These are phyloP conservation scores for Echiichthys vipera DNA, from an alignment of 2,797 vertebrate genomes.

Conservation along the genomic window DNA sequence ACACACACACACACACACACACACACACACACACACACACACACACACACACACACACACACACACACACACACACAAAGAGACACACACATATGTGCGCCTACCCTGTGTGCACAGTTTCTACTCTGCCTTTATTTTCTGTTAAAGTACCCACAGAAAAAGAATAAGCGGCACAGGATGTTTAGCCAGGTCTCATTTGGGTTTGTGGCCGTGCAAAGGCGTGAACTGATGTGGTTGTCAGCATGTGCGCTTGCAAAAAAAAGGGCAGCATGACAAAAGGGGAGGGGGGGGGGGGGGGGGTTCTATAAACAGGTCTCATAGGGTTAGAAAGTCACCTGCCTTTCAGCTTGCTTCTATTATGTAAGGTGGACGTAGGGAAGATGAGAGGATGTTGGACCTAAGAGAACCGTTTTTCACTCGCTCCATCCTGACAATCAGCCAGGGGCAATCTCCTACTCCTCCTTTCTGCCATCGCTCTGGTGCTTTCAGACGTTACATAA, in stretches of 20 bases:
- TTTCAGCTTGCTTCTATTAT: conserved; percentile 43
- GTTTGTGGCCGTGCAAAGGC: conserved; percentile 38
- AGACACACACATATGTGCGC: conserved; percentile 17
- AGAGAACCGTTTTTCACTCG: conserved; percentile 36
- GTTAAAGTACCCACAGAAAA: conserved; percentile 52
- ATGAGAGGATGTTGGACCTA: conserved; percentile 11
- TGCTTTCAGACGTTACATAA: conserved; percentile 58
- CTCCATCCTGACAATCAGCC: conserved; percentile 44
- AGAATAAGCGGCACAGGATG: conserved; percentile 25
- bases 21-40: conserved; percentile 11
- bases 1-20: conserved; percentile 20
- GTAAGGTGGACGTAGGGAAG: conserved; percentile 45
- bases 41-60: conserved; percentile 13
- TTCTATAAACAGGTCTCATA: conserved; percentile 33
- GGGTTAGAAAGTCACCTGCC: conserved; percentile 22
- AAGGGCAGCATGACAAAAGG: conserved; percentile 35
- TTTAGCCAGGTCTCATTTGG: conserved; percentile 45
- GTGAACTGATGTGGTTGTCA: conserved; percentile 46
- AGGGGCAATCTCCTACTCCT: conserved; percentile 35
- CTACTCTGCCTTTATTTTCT: conserved; percentile 58
- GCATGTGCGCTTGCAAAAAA: conserved; percentile 25
- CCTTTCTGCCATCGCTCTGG: conserved; percentile 34
- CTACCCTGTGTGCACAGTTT: conserved; percentile 38
- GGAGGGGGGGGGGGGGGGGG: conserved; percentile 34
- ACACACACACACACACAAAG: conserved; percentile 21